Base-by-base conservation (phyloP, 2,113 vertebrate genomes). In the Prolemur simus region DNA sequence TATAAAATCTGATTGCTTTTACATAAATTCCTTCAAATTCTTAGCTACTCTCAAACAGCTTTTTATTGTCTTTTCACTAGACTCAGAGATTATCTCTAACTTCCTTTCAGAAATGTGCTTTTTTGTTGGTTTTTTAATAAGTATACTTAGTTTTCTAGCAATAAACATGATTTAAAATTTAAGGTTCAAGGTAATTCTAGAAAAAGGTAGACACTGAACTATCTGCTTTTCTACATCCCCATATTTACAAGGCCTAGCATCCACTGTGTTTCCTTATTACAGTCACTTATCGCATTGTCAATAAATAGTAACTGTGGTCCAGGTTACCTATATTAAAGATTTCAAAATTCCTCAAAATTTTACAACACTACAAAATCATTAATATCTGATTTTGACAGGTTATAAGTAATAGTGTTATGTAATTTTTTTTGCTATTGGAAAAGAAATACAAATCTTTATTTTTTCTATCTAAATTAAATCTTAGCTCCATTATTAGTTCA, bases 41-140 rank as follows among this genome's bases (percentile, higher is more conserved):
- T 97, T 96, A 97, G 76, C 97, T 98, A 97, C 82, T 94, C 80
- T 98, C 97, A 97, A 96, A 97, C 12, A 96, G 95, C 94, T 95
- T 98, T 98, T 95, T 98, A 96, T 95, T 96, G 82, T 76, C 94
- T 97, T 97, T 90, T 89, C 64, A 97, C 64, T 93, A 91, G 90
- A 78, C 95, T 94, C 54, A 89, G 97, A 97, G 96, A 98, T 92
- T 69, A 97, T 93, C 64, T 96, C 95, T 97, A 97, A 96, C 76
- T 89, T 94, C 56, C 96, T 91, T 96, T 96, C 82, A n/a, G 71
- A 98, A 98, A 97, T 99, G 98, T 99, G 98, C 98, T 99, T 99
- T 98, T 96, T 97, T 98, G 32, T 80, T 95, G 83, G 91, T 91
- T 98, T 97, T 98, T 97, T 92, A 96, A 47, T 89, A 97, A 94